Evolutionary conservation across 2,797 vertebrate genomes (phyloP), one percentile per base, ranked within the genome.

Genomic region (Oreochromis mossambicus): DNA sequence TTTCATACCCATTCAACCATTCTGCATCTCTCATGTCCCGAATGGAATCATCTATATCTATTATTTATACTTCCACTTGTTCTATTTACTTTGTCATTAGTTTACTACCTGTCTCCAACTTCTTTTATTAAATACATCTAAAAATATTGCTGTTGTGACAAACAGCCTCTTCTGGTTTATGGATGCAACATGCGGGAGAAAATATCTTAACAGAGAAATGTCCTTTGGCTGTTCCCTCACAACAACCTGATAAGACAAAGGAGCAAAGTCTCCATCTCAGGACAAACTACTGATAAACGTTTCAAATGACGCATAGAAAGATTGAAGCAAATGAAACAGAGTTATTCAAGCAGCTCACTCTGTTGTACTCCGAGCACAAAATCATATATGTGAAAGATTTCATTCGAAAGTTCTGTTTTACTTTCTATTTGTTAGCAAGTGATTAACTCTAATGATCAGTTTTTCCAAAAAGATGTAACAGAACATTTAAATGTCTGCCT

Each of bases 231-330:
- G 50, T 79, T 56, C 61, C 61, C 66, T 81, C 41, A 54, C 1
- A 8, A 54, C 55, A 15, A 2, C 9, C 51, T 50, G 92, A 94
- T 93, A 89, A 84, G 36, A 75, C 41, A 86, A 15, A 73, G 66
- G 55, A 83, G 77, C 26, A 11, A 85, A 66, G 80, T 85, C 82
- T 77, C 26, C 1, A 12, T 41, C 12, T 6, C 34, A 19, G 51
- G 68, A 76, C 21, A 79, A 79, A 41, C 54, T 46, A 7, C 51
- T 41, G 86, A 90, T 82, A 55, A 84, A 88, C 43, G 7, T 80
- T 81, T 75, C 19, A 77, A 29, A 11, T 82, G 81, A 87, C 76
- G 4, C 68, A 77, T 5, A 10, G 1, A 6, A 17, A 32, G 46
- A 52, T 38, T 5, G 19, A 78, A 26, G 29, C 7, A 5, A 50